Conservation (phyloP, 2,113 vertebrate genomes). For the Grallaria varia region DNA sequence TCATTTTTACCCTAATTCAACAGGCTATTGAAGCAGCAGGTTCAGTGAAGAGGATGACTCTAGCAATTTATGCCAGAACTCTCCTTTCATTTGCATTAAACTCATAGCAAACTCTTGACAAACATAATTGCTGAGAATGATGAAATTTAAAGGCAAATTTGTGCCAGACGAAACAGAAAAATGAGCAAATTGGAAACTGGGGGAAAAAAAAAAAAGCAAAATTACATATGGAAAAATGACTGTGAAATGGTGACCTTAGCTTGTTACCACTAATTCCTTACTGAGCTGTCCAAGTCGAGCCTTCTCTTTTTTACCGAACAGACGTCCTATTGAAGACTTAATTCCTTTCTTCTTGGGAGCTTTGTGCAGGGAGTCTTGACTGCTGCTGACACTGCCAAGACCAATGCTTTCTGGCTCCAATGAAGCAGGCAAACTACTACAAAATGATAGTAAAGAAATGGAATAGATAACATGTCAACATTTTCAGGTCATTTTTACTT, state of each 20-base stretch:
- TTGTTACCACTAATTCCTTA: constrained; percentile 82
- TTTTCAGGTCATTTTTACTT: background rate
- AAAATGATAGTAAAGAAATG: constrained; percentile 38
- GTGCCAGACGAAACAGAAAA: background rate
- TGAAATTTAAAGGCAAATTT: background rate
- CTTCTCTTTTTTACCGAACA: constrained; percentile 99
- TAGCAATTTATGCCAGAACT: background rate
- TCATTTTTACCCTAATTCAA: background rate
- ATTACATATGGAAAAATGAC: background rate
- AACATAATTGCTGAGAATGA: background rate
- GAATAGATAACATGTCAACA: background rate
- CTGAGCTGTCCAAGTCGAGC: constrained; percentile 88
- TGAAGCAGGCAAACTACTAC: constrained; percentile 84
- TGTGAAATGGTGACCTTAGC: constrained; percentile 29
- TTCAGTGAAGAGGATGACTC: background rate
- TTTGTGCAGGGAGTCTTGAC: constrained; percentile 97
- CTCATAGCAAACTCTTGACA: background rate
- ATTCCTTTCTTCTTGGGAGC: constrained; percentile 99
- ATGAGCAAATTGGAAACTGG: background rate
- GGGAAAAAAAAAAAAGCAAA: background rate
- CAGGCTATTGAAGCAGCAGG: background rate
- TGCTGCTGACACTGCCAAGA: constrained; percentile 91
- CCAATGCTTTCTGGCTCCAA: constrained; percentile 90
- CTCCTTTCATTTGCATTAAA: background rate
- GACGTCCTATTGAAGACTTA: constrained; percentile 96